Percentiles rank a stretch among this genome's conserved stretches.
These are phyloP conservation scores for Peromyscus nudipes DNA, from an alignment of 2,797 vertebrate species.

Conservation along the genomic window DNA sequence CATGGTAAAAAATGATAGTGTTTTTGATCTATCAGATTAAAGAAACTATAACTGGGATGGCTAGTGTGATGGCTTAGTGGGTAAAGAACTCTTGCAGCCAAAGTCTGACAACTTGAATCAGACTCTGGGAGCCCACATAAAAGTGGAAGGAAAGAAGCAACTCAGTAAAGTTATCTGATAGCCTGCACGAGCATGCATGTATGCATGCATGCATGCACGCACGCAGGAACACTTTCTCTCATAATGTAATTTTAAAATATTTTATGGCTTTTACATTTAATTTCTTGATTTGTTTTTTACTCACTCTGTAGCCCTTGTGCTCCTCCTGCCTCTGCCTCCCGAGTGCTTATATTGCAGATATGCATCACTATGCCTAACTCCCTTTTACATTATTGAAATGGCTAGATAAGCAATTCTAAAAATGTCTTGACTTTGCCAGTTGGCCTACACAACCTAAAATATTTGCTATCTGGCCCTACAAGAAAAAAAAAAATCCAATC, in stretches of 20 bases:
- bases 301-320: neutral
- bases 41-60: neutral
- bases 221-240: neutral
- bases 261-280: neutral
- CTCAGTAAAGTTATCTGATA: neutral
- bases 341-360: neutral
- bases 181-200: neutral
- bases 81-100: neutral
- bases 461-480: constrained; percentile 1
- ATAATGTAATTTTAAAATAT: neutral
- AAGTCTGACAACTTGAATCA: neutral
- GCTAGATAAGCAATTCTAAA: constrained; percentile 9
- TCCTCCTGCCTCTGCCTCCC: neutral
- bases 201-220: neutral
- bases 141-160: neutral
- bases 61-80: neutral
- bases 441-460: constrained; percentile 38
- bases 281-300: neutral
- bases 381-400: constrained; percentile 19
- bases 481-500: neutral
- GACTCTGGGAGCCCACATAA: neutral
- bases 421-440: neutral
- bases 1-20: neutral
- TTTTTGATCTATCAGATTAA: constrained; percentile 1
- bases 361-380: neutral